Evolutionary conservation across 2,888 invertebrate genomes (phyloP), one percentile per base, ranked within the genome.

Genomic region (Volucella bombylans): DNA sequence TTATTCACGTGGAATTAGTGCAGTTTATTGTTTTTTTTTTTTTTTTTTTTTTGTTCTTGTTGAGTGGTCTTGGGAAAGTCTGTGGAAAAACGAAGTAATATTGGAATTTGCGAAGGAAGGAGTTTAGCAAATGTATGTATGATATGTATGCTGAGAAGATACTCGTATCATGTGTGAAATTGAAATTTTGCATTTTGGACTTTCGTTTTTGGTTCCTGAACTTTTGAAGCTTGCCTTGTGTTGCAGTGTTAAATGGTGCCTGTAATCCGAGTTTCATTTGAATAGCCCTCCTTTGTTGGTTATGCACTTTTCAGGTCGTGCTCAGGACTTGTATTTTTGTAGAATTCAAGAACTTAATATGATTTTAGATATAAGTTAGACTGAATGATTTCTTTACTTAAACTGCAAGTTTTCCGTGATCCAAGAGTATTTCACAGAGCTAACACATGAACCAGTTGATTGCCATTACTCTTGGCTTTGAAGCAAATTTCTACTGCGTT

Each of bases 1-100:
- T 68, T 61, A 61, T 11, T 18, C 18, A 64, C 62, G 68, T 68
- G 61, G 74, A 69, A 76, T 69, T 49, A 68, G 80, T 81, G 68
- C 74, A 80, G 11, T 43, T 31, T 52, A 55, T 52, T 62, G 50
- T 67, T 14, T 61, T 15, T 23, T 23, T 23, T 18, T 18, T 18
- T 18, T 18, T 18, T 18, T 18, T 18, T 1, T 23, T 23, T 2
- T 23, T 23, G 1, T 52, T 52, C 59, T 59, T 57, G 43, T 14
- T 54, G 14, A 23, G 65, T 69, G 43, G 8, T 11, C 3, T 52
- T 23, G 9, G 8, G 11, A 39, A 69, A 39, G 47, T 18, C 38
- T 3, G 55, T 0, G n/a, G 55, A 10, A 45, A 31, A 12, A 8
- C n/a, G n/a, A 6, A n/a, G 14, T 31, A 52, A 52, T 72, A 62